A percentile compares a stretch with the other conserved stretches of the same genome.
Evolutionary conservation across 2,888 invertebrate genomes (phyloP).

Genomic region (Ochropleura leucogaster): DNA sequence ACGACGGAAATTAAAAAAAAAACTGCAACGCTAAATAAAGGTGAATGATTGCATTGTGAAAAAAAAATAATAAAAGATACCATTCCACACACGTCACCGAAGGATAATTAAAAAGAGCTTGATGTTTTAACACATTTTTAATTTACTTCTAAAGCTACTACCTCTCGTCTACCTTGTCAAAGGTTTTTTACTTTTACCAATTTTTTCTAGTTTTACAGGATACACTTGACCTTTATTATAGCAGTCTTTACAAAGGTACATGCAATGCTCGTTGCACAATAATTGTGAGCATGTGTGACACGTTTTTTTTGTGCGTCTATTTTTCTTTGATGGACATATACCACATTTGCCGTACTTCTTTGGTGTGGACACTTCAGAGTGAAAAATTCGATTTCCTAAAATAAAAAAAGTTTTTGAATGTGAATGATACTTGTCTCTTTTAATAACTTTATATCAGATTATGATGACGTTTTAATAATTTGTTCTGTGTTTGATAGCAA

Average conservation of each 20-base stretch:
- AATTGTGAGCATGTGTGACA: background rate
- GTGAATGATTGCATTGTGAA: too few relatives aligned
- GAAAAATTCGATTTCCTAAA: background rate
- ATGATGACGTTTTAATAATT: constrained; percentile 48
- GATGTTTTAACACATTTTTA: too few relatives aligned
- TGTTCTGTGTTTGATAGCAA: too few relatives aligned
- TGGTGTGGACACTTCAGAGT: background rate
- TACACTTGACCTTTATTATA: background rate
- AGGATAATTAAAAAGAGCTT: too few relatives aligned
- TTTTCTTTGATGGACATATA: constrained; percentile 1
- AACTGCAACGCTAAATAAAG: too few relatives aligned
- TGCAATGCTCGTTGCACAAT: background rate
- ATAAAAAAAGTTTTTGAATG: background rate
- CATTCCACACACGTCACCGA: too few relatives aligned
- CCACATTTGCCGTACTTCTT: constrained; percentile 5
- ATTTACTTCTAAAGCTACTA: too few relatives aligned
- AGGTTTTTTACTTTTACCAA: background rate
- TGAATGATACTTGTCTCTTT: background rate
- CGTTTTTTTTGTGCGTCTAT: background rate
- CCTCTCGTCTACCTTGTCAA: background rate
- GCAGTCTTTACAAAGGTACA: background rate
- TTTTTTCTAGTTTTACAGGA: background rate
- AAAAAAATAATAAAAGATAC: too few relatives aligned
- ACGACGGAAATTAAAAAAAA: too few relatives aligned
- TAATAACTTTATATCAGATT: background rate